Evolutionary conservation across 2,888 invertebrate species (phyloP), one percentile per base, ranked within the genome.

Genomic region (Drosophila hamatofila): DNA sequence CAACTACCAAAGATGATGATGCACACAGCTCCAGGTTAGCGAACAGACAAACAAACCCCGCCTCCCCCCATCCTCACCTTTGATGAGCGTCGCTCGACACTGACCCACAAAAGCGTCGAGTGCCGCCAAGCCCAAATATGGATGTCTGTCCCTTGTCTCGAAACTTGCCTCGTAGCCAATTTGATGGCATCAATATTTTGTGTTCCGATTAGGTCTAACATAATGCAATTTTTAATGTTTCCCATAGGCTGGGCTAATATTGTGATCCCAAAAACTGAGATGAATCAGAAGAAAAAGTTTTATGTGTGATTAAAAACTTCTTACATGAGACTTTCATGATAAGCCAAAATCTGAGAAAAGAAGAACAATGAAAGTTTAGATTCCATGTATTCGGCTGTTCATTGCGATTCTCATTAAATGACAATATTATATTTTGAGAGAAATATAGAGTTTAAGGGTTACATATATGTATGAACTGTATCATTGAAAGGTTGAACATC

Each of bases 1-100:
- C 82, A 71, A 75, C 82, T 78, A 63, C 79, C 76, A 79, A 79
- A 73, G 78, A 80, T 78, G 83, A 83, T 86, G 83, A 86, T 81
- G 79, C 80, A 80, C 71, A 78, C 59, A 52, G 68, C 23, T 56
- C 56, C 60, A 49, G n/a, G 55, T 59, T 66, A 18, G 27, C 52
- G 30, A 37, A 41, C 75, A 62, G 30, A 27, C 46, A 59, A 44
- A 25, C 14, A 56, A 55, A 48, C 11, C 25, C 12, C 63, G 33
- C 39, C 39, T 12, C 8, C 16, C n/a, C 35, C 33, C 14, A 0
- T 9, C 9, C 46, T 9, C 11, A 12, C 37, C 41, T 54, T 41
- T 57, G 69, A 71, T 70, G 63, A 54, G 68, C 54, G 39, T 63
- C 59, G 30, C 14, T 51, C 56, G 71, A 86, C 73, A 77, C 74